Evolutionary conservation across 2,888 invertebrate species (phyloP).

Genomic region (Hipparchia semele): DNA sequence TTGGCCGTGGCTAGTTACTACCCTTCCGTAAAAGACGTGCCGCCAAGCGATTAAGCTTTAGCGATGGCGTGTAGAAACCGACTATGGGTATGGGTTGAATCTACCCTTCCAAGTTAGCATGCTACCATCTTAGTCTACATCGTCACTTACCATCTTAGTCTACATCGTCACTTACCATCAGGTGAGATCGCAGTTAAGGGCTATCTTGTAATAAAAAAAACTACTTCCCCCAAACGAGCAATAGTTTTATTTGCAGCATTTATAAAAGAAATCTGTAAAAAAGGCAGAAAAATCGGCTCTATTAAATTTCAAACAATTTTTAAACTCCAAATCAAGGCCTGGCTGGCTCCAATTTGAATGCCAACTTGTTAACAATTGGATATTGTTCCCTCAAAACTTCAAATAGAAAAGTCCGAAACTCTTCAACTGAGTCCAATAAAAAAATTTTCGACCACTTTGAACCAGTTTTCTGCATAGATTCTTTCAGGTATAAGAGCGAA

Average conservation of each 20-base stretch:
- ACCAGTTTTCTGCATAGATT: conserved; percentile 29
- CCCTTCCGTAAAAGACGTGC: too few species aligned
- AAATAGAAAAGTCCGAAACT: conserved; percentile 16
- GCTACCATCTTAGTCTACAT: too few species aligned
- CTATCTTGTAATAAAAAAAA: too few species aligned
- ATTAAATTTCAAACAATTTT: neutral
- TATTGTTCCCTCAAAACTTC: conserved; percentile 6
- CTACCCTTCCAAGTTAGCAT: too few species aligned
- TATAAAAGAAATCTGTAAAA: neutral
- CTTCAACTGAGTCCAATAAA: conserved; percentile 14
- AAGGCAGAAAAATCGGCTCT: neutral
- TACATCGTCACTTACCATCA: too few species aligned
- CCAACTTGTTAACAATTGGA: conserved; percentile 13
- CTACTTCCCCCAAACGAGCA: neutral
- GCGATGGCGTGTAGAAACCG: too few species aligned
- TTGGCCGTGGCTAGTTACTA: too few species aligned
- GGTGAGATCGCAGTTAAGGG: too few species aligned
- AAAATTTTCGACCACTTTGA: conserved; percentile 29
- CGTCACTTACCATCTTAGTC: too few species aligned
- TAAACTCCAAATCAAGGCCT: neutral
- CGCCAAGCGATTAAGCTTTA: too few species aligned
- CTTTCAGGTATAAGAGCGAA: neutral
- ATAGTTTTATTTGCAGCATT: too few species aligned
- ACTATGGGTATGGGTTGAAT: too few species aligned
- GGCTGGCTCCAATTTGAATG: conserved; percentile 6